phyloP scores from a whole-genome alignment of 2,797 vertebrate species.

The Chelidonichthys spinosus region DNA sequence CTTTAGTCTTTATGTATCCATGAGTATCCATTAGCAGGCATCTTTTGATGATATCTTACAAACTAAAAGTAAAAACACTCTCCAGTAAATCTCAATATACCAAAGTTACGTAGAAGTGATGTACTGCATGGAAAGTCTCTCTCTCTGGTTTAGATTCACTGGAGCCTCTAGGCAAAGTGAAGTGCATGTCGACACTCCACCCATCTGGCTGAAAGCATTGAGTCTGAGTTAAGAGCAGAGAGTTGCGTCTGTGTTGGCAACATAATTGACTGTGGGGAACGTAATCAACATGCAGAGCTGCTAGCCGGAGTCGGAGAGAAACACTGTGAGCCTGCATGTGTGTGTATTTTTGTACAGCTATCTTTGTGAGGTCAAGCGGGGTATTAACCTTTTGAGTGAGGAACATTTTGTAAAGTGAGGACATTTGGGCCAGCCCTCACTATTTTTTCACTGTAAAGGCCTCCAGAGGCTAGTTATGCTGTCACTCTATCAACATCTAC shows the following conservation, averaged over 20 bases:
- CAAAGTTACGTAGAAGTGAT: background rate
- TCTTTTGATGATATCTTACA: background rate
- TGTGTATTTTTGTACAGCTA: background rate
- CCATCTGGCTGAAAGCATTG: slow-evolving; percentile 7
- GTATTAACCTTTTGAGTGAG: no score
- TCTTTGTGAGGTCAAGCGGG: no score
- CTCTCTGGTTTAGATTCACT: slow-evolving; percentile 12
- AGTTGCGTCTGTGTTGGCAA: background rate
- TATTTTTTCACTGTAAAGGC: no score
- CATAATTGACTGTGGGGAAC: slow-evolving; percentile 14
- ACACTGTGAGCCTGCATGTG: slow-evolving; percentile 5
- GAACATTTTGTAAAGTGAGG: no score
- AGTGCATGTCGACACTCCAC: background rate
- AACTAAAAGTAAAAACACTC: background rate
- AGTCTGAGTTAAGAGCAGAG: slow-evolving; percentile 24
- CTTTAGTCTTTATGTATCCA: background rate
- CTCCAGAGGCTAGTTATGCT: no score
- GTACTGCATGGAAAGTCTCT: slow-evolving; percentile 9
- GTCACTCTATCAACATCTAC: no score
- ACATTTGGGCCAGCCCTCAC: no score
- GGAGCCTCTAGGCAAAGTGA: slow-evolving; percentile 9
- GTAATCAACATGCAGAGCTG: slow-evolving; percentile 36
- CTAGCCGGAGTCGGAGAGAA: slow-evolving; percentile 22
- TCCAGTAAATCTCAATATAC: slow-evolving; percentile 4
- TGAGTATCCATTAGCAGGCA: no score